phyloP scores from a whole-genome alignment of 2,113 vertebrate species.

The Furnarius figulus region DNA sequence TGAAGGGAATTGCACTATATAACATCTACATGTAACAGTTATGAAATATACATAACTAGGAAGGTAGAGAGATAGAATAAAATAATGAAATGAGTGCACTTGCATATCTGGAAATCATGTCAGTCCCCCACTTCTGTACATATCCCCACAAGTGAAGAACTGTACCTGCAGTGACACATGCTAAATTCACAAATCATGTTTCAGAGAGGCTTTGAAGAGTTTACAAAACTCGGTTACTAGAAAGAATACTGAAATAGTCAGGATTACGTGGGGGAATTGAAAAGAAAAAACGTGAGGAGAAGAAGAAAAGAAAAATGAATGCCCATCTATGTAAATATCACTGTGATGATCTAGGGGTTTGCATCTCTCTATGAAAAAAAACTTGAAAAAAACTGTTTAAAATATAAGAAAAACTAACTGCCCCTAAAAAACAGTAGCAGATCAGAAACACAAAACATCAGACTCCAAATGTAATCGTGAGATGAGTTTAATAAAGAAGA shows the following conservation, averaged over 20 bases:
- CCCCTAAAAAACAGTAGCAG: not conserved
- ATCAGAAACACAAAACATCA: not conserved
- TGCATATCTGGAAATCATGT: not conserved
- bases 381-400: not conserved
- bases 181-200: not conserved
- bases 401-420: not conserved
- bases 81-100: not conserved
- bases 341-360: not conserved
- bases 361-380: not conserved
- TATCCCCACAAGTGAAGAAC: not conserved
- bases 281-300: not conserved
- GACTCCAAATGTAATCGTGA: not conserved
- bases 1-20: not conserved
- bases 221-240: not conserved
- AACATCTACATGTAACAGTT: slow-evolving; percentile 9
- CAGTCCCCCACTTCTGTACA: not conserved
- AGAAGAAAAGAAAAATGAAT: not conserved
- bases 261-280: not conserved
- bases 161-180: not conserved
- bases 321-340: not conserved
- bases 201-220: not conserved
- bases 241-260: not conserved
- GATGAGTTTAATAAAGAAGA: not conserved
- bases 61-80: not conserved
- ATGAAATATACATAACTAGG: slow-evolving; percentile 33